Base-by-base conservation (phyloP, 2,113 vertebrate species). In the Leiothrix lutea region DNA sequence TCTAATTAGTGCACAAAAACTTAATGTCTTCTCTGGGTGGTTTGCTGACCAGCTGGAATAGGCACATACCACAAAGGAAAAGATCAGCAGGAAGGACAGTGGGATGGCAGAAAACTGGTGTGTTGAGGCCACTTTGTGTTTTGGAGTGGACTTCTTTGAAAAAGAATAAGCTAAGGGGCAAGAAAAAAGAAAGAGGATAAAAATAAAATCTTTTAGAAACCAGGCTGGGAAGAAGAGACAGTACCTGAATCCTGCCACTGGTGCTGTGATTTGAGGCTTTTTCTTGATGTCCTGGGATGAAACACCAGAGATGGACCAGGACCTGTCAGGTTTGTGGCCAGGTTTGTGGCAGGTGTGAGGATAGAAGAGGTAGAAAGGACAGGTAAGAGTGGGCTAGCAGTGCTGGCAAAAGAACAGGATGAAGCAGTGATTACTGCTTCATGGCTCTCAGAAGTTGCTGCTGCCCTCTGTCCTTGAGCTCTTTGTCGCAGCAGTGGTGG, bases 1-100 rank as follows among this genome's bases (percentile, higher is more conserved):
- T 45, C 26, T 31, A 50, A 71, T 29, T 22, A 18, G 6, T 28
- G 21, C 21, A 33, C 8, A 44, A 54, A 71, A 66, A 0, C 2
- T 25, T 80, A 11, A 0, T 72, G 17, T 79, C 19, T 84, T 16
- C 28, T n/a, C 14, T 0, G 0, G 16, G 29, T 42, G n/a, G 53
- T 18, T 89, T 75, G 25, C 11, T 13, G 42, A 25, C 7, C 29
- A 23, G 0, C 10, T 61, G 50, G 16, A 82, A n/a, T 11, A 53
- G 64, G n/a, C 25, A 69, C 58, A 31, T 9, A 18, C 2, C 13
- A 18, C 3, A 35, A 48, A 78, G 25, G 31, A 35, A 29, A 60
- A 75, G 13, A 33, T 71, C 2, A n/a, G 28, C 16, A 25, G 35
- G 24, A 36, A 26, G 48, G 60, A 40, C 9, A 12, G 25, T 22